These are phyloP conservation scores for Drosophila elegans DNA, from an alignment of 1,140 invertebrate species.

Conservation along the genomic window DNA sequence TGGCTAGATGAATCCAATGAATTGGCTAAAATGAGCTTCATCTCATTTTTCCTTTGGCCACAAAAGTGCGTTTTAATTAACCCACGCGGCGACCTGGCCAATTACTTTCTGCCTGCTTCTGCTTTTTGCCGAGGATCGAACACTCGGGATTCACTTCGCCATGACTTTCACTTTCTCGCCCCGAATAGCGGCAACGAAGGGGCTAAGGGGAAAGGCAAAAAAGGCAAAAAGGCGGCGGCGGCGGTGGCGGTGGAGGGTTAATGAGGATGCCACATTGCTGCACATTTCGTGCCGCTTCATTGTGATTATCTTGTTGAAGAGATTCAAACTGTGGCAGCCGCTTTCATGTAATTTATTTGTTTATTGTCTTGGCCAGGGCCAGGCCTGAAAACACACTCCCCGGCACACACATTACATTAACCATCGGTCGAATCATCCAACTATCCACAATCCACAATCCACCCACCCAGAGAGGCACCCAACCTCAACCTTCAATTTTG, in stretches of 20 bases:
- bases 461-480: constrained; percentile 55
- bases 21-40: constrained; percentile 1
- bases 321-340: constrained; percentile 73
- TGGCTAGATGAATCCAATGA: constrained; percentile 16
- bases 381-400: constrained; percentile 30
- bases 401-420: constrained; percentile 4
- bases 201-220: neutral
- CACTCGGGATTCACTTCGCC: constrained; percentile 46
- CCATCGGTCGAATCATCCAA: constrained; percentile 11
- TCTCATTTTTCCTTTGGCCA: constrained; percentile 28
- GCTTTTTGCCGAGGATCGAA: constrained; percentile 17
- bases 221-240: neutral
- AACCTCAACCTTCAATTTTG: constrained; percentile 33
- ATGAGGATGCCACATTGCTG: constrained; percentile 82
- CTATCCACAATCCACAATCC: constrained; percentile 28
- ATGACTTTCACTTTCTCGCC: constrained; percentile 77
- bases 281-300: constrained; percentile 80
- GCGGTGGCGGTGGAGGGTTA: constrained; percentile 54
- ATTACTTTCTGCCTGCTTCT: constrained; percentile 60
- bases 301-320: constrained; percentile 75
- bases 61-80: constrained; percentile 70
- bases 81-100: constrained; percentile 57
- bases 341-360: constrained; percentile 83
- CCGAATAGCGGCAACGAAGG: constrained; percentile 1
- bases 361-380: constrained; percentile 72